Base-by-base conservation (phyloP, 2,113 vertebrate genomes). In the Climacteris rufus region DNA sequence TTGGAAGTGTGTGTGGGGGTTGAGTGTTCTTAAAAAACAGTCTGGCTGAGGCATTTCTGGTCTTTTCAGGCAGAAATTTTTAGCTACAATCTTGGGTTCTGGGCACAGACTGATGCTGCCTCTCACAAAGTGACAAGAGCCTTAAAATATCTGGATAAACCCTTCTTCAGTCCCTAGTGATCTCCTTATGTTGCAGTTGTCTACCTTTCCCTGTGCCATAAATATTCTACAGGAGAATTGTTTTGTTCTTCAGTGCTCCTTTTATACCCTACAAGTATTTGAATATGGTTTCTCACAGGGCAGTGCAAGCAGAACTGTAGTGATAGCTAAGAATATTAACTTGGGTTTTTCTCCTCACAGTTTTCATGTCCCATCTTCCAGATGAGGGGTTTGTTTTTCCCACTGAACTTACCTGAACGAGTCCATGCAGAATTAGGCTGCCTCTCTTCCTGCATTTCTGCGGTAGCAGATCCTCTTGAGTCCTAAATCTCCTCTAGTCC, bases 11-110 rank as follows among this genome's bases (percentile, higher is more conserved):
- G 80, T 76, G 82, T n/a, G 87, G 6, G 83, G 82, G 76, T 57
- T 84, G 90, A 88, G 31, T 70, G 70, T 90, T 91, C 61, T 95
- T 75, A 70, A 87, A 85, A 89, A 96, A 57, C 81, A 94, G 76
- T 75, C 90, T 83, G 83, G 47, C 85, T 86, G 64, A 94, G 68
- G 40, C 71, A 65, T 89, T 94, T 93, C 35, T 63, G 30, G 39
- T 76, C 61, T 70, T 16, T 74, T 93, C 39, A 47, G 50, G 59
- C 70, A 89, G 57, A 93, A 84, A 50, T 45, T 81, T 83, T 86
- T 92, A 89, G 53, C 42, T 54, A 13, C 19, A 24, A 1, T 85
- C 63, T 93, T 44, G 60, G 40, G 15, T 66, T 95, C 47, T 77
- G 37, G 30, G 63, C 37, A 56, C 35, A 76, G 76, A 24, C n/a